Evolutionary conservation across 2,113 vertebrate species (phyloP), one percentile per base, ranked within the genome.

Genomic region (Apteryx owenii): DNA sequence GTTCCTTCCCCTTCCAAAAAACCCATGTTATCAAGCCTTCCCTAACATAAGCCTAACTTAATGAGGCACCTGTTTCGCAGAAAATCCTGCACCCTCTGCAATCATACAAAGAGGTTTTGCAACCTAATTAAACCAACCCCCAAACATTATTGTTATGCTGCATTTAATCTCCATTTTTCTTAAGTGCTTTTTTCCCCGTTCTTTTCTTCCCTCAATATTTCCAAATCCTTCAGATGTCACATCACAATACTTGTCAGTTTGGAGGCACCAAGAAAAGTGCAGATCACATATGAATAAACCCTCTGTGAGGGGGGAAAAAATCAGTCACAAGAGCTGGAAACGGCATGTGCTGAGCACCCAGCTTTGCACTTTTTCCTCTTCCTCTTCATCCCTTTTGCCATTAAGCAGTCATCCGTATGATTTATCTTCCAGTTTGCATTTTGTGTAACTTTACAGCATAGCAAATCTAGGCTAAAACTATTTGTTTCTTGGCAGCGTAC

Each of bases 41-140:
- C 44, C 0, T 7, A 92, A 50, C 85, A 84, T 76, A 95, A 97
- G 85, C 70, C 82, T 66, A 58, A 82, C 73, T 96, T 96, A 97
- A 97, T 82, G 91, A 97, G 75, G 84, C 88, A 88, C 91, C 91
- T 81, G 75, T 70, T 89, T 28, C 81, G 83, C 80, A 88, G 82
- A 77, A 71, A 94, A 88, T 42, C 75, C 92, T 23, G 17, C 51
- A 70, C 40, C 51, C 77, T 70, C 62, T 72, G 50, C 61, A 40
- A 46, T 60, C 83, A 70, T 11, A 87, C 54, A 92, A 62, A 78
- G 54, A 50, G 9, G 10, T 40, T 62, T 81, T 92, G 64, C 65
- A 82, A 60, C 7, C 33, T 9, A 25, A 66, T 18, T 7, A 29
- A 96, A 90, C 79, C 19, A 85, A 85, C 4, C 20, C 31, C 44